These are phyloP conservation scores for Ailurus styani DNA, from an alignment of 2,113 vertebrate genomes.

Conservation along the genomic window DNA sequence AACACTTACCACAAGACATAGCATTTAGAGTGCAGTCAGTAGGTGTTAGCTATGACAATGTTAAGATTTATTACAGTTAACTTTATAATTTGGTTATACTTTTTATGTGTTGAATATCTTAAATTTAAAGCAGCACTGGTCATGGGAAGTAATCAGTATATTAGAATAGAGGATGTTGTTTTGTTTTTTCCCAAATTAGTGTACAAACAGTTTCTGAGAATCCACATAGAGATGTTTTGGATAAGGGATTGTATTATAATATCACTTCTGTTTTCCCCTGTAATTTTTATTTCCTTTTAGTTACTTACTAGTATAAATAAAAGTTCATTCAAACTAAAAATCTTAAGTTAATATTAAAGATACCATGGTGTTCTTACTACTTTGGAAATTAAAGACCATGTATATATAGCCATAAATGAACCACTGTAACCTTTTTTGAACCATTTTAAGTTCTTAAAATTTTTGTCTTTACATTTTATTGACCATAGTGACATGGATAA, in stretches of 20 bases:
- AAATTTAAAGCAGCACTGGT: not conserved
- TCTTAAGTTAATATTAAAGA: not conserved
- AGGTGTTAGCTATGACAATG: not conserved
- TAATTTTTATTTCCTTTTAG: not conserved
- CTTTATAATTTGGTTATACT: not conserved
- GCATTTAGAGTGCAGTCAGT: not conserved
- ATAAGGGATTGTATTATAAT: not conserved
- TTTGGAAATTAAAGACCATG: not conserved
- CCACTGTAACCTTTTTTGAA: not conserved
- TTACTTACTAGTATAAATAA: not conserved
- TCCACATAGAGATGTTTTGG: not conserved
- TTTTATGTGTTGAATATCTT: not conserved
- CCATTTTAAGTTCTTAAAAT: not conserved
- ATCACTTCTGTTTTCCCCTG: not conserved
- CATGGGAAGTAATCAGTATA: not conserved
- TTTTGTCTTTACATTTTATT: constrained; percentile 17
- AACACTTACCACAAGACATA: not conserved
- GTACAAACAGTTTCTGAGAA: not conserved
- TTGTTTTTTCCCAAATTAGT: not conserved
- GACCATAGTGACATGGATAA: not conserved
- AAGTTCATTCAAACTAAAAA: not conserved
- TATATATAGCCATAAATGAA: not conserved
- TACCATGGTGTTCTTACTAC: not conserved
- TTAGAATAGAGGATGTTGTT: not conserved
- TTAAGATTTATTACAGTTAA: not conserved